Evolutionary conservation across 2,888 invertebrate genomes (phyloP), one percentile per base, ranked within the genome.

Genomic region (Pharmacophagus antenor): DNA sequence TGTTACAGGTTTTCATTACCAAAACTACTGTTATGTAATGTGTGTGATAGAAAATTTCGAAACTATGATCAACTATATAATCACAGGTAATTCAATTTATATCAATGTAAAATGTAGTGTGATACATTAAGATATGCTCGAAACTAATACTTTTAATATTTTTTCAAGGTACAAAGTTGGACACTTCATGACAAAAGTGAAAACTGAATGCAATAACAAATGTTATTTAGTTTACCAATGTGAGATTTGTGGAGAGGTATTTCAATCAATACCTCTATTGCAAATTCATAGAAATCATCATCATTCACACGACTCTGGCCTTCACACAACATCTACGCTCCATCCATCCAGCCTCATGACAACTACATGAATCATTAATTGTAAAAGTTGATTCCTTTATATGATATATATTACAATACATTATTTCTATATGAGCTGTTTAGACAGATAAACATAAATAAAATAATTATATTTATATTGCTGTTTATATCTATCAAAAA

Each of bases 1-100:
- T 79, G 74, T 63, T 89, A 90, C 62, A 79, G 69, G 62, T 91
- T 91, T 68, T 79, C 82, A 47, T 71, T 91, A 54, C 84, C 85
- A 10, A 91, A 88, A 71, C 73, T 87, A 68, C 71, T 90, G 41
- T 72, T 90, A 4, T 91, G 91, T 70, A 88, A 89, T 71, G 79
- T 80, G 50, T 91, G 91, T 70, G 89, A 91, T 66, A 77, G 88
- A 12, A 90, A 90, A 70, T 91, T 91, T 69, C 78, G 83, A 58
- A 88, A 80, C 67, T 89, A 90, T 68, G 88, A 91, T 58, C 88
- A 88, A 66, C 71, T 91, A 41, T 91, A 91, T 65, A 86, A 82
- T 65, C 91, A 91, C 69, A 86, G 91, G 91, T 89, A 67, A 65
- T 65, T 58, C 23, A 52, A 10, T 18, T 25, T 48, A 25, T 17